A percentile compares a stretch with the other conserved stretches of the same genome.
Conservation (phyloP, 2,888 invertebrate genomes). For the Meganola albula region DNA sequence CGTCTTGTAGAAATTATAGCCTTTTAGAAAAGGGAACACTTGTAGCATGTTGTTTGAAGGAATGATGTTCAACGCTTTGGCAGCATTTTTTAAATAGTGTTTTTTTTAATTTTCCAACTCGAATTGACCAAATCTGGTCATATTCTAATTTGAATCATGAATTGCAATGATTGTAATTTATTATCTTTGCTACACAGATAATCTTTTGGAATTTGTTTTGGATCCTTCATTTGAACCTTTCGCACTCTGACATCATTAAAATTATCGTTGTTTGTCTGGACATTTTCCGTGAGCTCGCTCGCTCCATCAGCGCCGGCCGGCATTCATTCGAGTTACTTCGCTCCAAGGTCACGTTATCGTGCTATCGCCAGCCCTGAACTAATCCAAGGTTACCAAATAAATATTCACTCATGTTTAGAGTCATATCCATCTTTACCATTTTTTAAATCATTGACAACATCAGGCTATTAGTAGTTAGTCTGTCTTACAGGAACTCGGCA, state of each 20-base stretch:
- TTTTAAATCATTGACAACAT: constrained; percentile 34
- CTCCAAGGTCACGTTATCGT: constrained; percentile 75
- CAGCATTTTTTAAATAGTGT: no score
- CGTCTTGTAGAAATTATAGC: constrained; percentile 43
- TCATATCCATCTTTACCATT: constrained; percentile 25
- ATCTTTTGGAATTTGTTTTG: no score
- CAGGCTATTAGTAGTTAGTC: constrained; percentile 44
- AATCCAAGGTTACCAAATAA: constrained; percentile 48
- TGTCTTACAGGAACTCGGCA: constrained; percentile 71
- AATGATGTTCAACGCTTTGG: no score
- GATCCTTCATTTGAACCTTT: no score
- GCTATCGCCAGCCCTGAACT: constrained; percentile 69
- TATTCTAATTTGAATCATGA: no score
- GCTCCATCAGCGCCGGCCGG: constrained; percentile 68
- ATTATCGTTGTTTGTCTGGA: constrained; percentile 69
- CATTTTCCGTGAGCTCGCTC: constrained; percentile 63
- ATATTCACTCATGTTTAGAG: constrained; percentile 37
- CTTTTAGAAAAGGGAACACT: constrained; percentile 34
- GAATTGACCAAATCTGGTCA: no score
- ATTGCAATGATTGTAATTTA: no score
- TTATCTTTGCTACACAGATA: constrained; percentile 24
- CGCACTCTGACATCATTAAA: no score
- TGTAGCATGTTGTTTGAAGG: constrained; percentile 8
- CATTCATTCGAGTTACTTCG: constrained; percentile 61
- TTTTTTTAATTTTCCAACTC: no score